phyloP scores from a whole-genome alignment of 2,888 invertebrate genomes.

The Eledone cirrhosa region DNA sequence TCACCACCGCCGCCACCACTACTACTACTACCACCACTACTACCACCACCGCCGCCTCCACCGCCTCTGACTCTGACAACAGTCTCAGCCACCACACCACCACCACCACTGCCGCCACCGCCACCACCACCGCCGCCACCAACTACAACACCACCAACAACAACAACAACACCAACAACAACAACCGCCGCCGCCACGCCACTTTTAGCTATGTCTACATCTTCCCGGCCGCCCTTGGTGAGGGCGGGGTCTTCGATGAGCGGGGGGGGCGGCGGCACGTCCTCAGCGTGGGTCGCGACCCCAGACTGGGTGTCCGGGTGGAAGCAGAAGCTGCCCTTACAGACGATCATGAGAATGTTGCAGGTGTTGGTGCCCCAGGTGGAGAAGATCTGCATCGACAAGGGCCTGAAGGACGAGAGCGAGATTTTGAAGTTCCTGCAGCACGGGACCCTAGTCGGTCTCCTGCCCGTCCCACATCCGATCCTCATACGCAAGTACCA shows the following conservation, averaged over 20 bases:
- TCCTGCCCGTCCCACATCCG: constrained; percentile 98
- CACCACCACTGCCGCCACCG: no score
- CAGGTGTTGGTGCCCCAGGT: constrained; percentile 99
- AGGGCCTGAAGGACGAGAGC: constrained; percentile 97
- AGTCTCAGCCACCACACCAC: no score
- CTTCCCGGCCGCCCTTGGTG: constrained; percentile 41
- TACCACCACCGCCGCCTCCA: no score
- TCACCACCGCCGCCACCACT: no score
- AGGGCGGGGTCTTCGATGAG: constrained; percentile 45
- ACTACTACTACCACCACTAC: no score
- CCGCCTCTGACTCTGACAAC: no score
- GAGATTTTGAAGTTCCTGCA: constrained; percentile 99
- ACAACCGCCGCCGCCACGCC: no score
- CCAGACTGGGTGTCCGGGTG: constrained; percentile 91
- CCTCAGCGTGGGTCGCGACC: constrained; percentile 81
- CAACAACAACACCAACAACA: no score
- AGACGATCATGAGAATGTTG: constrained; percentile 97
- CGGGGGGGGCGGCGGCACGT: no score
- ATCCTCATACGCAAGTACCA: constrained; percentile 99
- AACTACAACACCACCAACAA: no score
- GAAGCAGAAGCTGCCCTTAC: constrained; percentile 96
- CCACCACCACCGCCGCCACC: no score
- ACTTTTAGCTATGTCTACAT: no score
- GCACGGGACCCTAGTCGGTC: constrained; percentile 96
- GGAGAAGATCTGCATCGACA: constrained; percentile 99